Base-by-base conservation (phyloP, 2,797 vertebrate species). In the Ispidina lecontei region DNA sequence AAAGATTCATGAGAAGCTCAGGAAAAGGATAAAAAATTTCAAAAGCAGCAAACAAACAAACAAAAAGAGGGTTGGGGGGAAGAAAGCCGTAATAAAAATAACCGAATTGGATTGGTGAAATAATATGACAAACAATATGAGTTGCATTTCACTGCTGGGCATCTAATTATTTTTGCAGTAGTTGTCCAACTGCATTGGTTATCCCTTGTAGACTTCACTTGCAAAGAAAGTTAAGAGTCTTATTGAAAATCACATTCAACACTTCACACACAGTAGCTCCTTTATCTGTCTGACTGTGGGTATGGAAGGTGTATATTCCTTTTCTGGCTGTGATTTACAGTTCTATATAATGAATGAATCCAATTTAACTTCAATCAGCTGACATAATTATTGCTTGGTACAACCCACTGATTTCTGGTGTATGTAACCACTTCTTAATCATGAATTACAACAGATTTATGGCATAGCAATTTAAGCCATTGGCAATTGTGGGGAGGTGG, bases 281-380 rank as follows among this genome's bases (percentile, higher is more conserved):
- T 80, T 59, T 65, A 10, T 41, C 62, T 84, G 90, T 64, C 84
- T 65, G 58, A 47, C 28, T 71, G 33, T 67, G 31, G 68, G 31
- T 84, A 47, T 18, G 22, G 58, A 84, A 86, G 35, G 62, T 41
- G 77, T 62, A 9, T 89, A 39, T 84, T 93, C 51, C 64, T 86
- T 86, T 94, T 75, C 65, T 80, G 62, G 58, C 77, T 75, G 28
- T 83, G 88, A 94, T 90, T 96, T 95, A 90, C 75, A 87, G 69
- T 65, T 79, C 78, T 64, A 1, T 77, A 87, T 87, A 91, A 82
- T 95, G 87, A 95, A 74, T 85, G 89, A 69, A 83, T 95, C 89
- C 69, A 71, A 51, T 91, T 90, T 77, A 94, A 77, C 69, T 77
- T 68, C 75, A 83, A 22, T 92, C 75, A 95, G 75, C 75, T 94